Evolutionary conservation across 2,113 vertebrate species (phyloP), one percentile per base, ranked within the genome.

Genomic region (Thunnus maccoyii): DNA sequence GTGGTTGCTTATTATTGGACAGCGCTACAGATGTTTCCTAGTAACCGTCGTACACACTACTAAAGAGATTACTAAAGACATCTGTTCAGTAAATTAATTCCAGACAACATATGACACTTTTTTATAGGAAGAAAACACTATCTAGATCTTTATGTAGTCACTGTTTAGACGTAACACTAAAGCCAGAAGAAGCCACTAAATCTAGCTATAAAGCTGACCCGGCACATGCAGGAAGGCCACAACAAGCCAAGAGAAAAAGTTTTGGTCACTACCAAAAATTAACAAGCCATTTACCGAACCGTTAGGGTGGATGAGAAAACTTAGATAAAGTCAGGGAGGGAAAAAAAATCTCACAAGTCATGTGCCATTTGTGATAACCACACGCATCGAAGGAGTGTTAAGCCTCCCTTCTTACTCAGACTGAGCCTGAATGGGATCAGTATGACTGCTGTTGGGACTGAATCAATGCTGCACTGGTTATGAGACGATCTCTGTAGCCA

Each of bases 381-480:
- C 5, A 13, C 13, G 7, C 9, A 41, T 4, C 20, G 30, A 20
- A 50, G 51, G 15, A 20, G 8, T 2, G 3, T 22, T 17, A 9
- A 71, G 52, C 44, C 15, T 48, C 17, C 10, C 10, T 69, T 36
- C 56, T 77, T 58, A 12, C 20, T 27, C 52, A 72, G 12, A 76
- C n/a, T 41, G 15, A 70, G 22, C 30, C 17, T 55, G 51, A 48
- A 58, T 41, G 20, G 51, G n/a, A 36, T 69, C 15, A 57, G 25
- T 3, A 64, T 4, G 5, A 25, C 27, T 18, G 18, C 30, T 27
- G 47, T 41, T n/a, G 12, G 41, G 20, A 63, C 17, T 51, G 20
- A 66, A 66, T 47, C 62, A 15, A 72, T 30, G 55, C 58, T 41
- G 60, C 22, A 48, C 55, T 20, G 17, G 72, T 50, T 70, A 12